Percentiles rank a stretch among this genome's conserved stretches.
These are phyloP conservation scores for Zaprionus nigranus DNA, from an alignment of 1,140 invertebrate species.

Conservation along the genomic window DNA sequence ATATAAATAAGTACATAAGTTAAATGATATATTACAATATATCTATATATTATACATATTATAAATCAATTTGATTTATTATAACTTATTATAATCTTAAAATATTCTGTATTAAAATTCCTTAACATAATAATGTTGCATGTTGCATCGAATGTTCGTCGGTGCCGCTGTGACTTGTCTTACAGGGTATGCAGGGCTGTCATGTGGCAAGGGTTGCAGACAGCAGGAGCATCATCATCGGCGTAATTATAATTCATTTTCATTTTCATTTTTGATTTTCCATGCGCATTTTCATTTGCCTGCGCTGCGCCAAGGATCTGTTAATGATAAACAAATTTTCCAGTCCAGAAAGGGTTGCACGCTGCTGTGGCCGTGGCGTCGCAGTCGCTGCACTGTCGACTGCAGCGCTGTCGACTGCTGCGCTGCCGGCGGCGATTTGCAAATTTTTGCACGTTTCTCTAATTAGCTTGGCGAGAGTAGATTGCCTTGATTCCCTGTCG, in stretches of 20 bases:
- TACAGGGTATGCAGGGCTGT: constrained; percentile 23
- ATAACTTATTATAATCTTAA: too few relatives aligned
- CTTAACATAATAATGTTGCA: too few relatives aligned
- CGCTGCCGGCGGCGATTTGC: constrained; percentile 48
- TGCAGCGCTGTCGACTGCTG: constrained; percentile 13
- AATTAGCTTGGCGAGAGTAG: constrained; percentile 63
- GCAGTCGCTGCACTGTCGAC: neutral
- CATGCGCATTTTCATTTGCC: constrained; percentile 39
- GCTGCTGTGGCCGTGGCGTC: constrained; percentile 32
- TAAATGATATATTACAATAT: too few relatives aligned
- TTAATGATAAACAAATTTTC: constrained; percentile 83
- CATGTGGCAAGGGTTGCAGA: constrained; percentile 17
- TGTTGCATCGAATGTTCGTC: neutral
- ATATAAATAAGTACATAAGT: too few relatives aligned
- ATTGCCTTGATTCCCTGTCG: constrained; percentile 41
- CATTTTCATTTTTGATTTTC: constrained; percentile 22
- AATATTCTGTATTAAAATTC: too few relatives aligned
- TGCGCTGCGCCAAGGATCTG: constrained; percentile 54
- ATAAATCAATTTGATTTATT: too few relatives aligned
- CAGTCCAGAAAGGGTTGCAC: constrained; percentile 66
- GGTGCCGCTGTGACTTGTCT: neutral
- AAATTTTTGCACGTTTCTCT: constrained; percentile 43
- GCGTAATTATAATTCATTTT: constrained; percentile 80
- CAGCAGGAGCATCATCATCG: constrained; percentile 25
- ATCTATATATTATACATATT: too few relatives aligned